A percentile compares a stretch with the other conserved stretches of the same genome.
Conservation (phyloP, 2,113 vertebrate genomes). For the Hirundichthys speculiger region DNA sequence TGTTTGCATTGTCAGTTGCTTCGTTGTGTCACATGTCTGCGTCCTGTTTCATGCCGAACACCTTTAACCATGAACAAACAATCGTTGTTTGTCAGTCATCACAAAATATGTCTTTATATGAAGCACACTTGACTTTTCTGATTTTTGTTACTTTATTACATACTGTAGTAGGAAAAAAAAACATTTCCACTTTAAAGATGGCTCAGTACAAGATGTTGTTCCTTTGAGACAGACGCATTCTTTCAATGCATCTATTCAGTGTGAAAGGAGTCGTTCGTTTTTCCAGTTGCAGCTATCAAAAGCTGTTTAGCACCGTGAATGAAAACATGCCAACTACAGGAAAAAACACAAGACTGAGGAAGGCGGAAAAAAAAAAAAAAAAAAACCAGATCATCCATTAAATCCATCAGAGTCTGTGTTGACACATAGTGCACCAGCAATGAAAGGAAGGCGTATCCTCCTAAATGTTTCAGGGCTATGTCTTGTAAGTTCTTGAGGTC, state of each 20-base stretch:
- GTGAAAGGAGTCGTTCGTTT: background rate
- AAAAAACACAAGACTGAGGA: constrained; percentile 6
- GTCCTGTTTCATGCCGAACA: too few species aligned
- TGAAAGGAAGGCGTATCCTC: constrained; percentile 4
- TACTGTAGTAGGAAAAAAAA: constrained; percentile 31
- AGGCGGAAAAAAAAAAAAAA: too few species aligned
- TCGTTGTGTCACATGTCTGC: too few species aligned
- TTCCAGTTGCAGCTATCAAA: constrained; percentile 1
- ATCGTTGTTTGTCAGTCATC: too few species aligned
- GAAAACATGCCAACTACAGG: constrained; percentile 28
- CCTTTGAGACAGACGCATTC: background rate
- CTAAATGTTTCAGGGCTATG: background rate
- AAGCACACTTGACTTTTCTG: too few species aligned
- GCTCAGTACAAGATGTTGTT: constrained; percentile 6
- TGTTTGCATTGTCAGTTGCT: too few species aligned
- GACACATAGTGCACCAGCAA: background rate
- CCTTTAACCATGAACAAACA: too few species aligned
- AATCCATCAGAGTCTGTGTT: constrained; percentile 13
- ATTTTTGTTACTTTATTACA: constrained; percentile 17
- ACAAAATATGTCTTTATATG: too few species aligned
- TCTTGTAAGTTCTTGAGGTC: background rate
- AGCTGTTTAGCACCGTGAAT: background rate
- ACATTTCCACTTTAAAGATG: constrained; percentile 1
- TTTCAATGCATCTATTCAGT: constrained; percentile 10
- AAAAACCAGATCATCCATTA: background rate